These are phyloP conservation scores for Flexamia atlantica DNA, from an alignment of 2,888 invertebrate genomes.

Conservation along the genomic window DNA sequence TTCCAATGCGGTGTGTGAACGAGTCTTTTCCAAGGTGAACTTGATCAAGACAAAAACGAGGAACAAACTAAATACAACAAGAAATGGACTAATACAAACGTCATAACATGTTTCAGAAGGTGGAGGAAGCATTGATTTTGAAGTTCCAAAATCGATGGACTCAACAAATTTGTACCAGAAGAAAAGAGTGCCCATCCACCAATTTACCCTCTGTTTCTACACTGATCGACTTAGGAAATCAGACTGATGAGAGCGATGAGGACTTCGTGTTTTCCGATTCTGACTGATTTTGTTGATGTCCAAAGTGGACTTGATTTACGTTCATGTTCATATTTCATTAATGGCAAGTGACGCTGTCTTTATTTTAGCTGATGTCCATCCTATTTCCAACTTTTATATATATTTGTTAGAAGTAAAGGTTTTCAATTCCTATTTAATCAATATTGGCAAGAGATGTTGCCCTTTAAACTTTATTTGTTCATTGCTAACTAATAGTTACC, in stretches of 20 bases:
- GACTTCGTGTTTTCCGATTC: background rate
- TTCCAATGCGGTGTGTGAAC: conserved; percentile 68
- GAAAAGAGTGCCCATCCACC: too few species aligned
- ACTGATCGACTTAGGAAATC: background rate
- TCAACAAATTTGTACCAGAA: background rate
- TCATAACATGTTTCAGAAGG: background rate
- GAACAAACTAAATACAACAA: conserved; percentile 61
- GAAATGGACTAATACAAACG: background rate
- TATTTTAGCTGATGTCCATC: too few species aligned
- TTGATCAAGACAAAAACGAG: conserved; percentile 66
- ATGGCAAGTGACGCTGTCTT: too few species aligned
- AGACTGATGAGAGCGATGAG: background rate
- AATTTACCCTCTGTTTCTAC: background rate
- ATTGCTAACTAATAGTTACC: too few species aligned
- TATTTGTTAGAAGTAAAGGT: too few species aligned
- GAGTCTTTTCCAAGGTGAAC: conserved; percentile 68
- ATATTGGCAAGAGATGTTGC: too few species aligned
- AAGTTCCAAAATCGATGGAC: background rate
- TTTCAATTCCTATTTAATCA: too few species aligned
- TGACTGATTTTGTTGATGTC: too few species aligned
- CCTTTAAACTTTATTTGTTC: too few species aligned
- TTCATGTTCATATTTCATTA: too few species aligned
- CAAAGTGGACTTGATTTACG: too few species aligned
- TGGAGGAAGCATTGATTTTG: background rate
- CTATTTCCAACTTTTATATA: too few species aligned